Base-by-base conservation (phyloP, 2,113 vertebrate genomes). In the Hemichromis elongatus region DNA sequence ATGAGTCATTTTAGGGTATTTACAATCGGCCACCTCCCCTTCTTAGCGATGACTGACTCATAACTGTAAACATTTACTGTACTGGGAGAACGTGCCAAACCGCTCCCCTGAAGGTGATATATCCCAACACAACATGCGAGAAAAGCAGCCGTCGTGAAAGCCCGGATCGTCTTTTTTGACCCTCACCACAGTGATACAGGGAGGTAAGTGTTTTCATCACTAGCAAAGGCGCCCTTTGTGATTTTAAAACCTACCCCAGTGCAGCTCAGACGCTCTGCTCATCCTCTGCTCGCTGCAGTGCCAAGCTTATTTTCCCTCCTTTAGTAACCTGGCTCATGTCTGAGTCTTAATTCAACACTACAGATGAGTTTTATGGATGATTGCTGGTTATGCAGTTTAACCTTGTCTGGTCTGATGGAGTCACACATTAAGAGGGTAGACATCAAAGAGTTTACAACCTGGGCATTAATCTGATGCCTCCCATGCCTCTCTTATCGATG, bases 31-130 rank as follows among this genome's bases (percentile, higher is more conserved):
- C 78, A 19, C 63, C 24, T 14, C 21, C 26, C 45, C 75, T 85
- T 57, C 79, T 92, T 88, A 56, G 84, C 33, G 52, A 81, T 86
- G 92, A 91, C 86, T 93, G 88, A 90, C 90, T 90, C 92, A 92
- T 90, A 88, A 93, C 88, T 14, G 84, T 93, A 94, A 95, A 95
- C 90, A 93, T 94, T 93, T 93, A 94, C 89, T 88, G 81, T 81
- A 89, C 84, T 86, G 84, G 59, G 83, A 82, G 89, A 45, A 47
- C 19, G 63, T 85, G 92, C 83, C 92, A 93, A 92, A 89, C 88
- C 70, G 78, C 82, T 90, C 88, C 84, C 82, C 14, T 21, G 70
- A 84, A 90, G 86, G 80, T 40, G 59, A 90, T 92, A 92, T 90
- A 94, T 88, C 86, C 82, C 81, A 80, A 90, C 90, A 90, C 79